Conservation (phyloP, 35 echinoderm and acorn worm species). For the Ophiothrix spiculata region DNA sequence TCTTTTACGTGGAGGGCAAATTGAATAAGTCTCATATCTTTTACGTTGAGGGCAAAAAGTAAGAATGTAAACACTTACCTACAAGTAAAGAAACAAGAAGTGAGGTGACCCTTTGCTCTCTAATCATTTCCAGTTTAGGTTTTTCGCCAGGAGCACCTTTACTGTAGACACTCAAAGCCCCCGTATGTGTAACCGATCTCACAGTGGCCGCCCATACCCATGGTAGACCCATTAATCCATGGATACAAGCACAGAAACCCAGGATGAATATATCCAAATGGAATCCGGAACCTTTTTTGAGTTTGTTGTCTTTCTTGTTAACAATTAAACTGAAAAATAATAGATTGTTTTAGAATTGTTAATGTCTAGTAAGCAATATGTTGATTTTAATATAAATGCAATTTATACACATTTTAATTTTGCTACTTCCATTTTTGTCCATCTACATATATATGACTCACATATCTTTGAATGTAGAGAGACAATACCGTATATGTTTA, state of each 20-base stretch:
- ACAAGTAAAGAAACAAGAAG: conserved; percentile 71
- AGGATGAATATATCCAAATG: conserved; percentile 83
- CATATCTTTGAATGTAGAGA: no score
- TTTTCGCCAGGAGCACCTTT: conserved; percentile 88
- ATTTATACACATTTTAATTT: no score
- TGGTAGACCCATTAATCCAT: conserved; percentile 72
- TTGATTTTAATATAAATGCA: no score
- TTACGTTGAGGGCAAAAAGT: no score
- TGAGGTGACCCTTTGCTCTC: conserved; percentile 74
- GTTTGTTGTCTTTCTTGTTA: conserved; percentile 88
- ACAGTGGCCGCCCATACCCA: conserved; percentile 92
- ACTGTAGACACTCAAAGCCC: conserved; percentile 69
- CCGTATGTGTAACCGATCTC: conserved; percentile 76
- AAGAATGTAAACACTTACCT: no score
- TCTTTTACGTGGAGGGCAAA: no score
- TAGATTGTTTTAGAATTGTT: no score
- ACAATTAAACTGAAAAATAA: conserved; percentile 88
- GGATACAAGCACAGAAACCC: conserved; percentile 45
- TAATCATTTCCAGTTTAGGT: conserved; percentile 51
- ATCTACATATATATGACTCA: no score
- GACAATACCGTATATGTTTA: no score
- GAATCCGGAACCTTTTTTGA: conserved; percentile 81
- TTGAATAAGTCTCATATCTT: no score
- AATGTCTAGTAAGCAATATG: no score
- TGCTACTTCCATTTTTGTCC: no score